Conservation (phyloP, 1,140 invertebrate species). For the Drosophila nebulosa region DNA sequence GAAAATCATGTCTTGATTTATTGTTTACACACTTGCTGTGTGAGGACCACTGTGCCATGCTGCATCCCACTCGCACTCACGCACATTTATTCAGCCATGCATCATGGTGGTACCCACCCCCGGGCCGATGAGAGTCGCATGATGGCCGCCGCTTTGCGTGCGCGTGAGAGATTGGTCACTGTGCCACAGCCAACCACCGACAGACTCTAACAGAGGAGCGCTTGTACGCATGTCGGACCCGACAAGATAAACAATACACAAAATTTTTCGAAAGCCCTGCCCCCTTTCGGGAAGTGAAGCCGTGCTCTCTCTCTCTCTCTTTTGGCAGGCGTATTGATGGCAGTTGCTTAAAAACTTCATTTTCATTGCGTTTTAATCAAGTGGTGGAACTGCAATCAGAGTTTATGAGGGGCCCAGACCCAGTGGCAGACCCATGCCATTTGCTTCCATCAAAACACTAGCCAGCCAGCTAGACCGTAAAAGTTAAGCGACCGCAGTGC, state of each 20-base stretch:
- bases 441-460: not conserved
- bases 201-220: constrained; percentile 22
- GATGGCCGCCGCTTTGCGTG: constrained; percentile 54
- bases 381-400: constrained; percentile 35
- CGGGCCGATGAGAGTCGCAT: constrained; percentile 13
- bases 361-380: constrained; percentile 65
- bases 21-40: not conserved
- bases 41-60: not conserved
- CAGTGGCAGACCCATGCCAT: not conserved
- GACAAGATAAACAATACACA: constrained; percentile 18
- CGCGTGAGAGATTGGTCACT: constrained; percentile 50
- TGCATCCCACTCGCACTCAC: constrained; percentile 3
- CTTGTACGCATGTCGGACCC: constrained; percentile 58
- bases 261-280: constrained; percentile 16
- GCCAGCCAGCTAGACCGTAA: constrained; percentile 44
- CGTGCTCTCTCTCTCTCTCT: not conserved
- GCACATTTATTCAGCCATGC: not conserved
- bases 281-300: not conserved
- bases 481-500: constrained; percentile 26
- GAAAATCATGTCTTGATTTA: too few species aligned
- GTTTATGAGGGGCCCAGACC: constrained; percentile 15
- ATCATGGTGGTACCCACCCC: constrained; percentile 3
- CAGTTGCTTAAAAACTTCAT: constrained; percentile 19
- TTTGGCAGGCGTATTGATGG: not conserved
- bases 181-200: constrained; percentile 38